Evolutionary conservation across 2,888 invertebrate genomes (phyloP), one percentile per base, ranked within the genome.

Genomic region (Thumatha senex): DNA sequence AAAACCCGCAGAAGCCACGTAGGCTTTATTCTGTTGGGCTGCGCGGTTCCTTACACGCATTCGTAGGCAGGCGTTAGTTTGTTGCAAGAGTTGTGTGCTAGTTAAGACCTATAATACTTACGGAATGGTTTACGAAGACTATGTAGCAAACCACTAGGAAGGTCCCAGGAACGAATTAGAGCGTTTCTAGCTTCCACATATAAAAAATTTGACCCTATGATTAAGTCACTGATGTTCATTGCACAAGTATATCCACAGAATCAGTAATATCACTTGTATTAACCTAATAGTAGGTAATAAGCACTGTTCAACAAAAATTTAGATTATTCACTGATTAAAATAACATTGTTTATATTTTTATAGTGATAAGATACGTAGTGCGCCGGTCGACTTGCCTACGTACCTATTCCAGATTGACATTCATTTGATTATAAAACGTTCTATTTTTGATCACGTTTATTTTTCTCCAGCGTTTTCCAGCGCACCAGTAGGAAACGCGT

Each of bases 131-230:
- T 66, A 15, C 77, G 74, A 40, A 86, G 54, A 40, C 61, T 66
- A 56, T 79, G 56, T 30, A 89, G 71, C 75, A 76, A 78, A 15
- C 90, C 89, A 50, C 74, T 75, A 2, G 84, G 77, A 14, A 63
- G 63, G 58, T 90, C 88, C 67, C 80, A 76, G 40, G 87, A 84
- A 5, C 89, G 81, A 42, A 90, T 79, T 1, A 87, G 1, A 34
- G 63, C 59, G 74, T 90, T 90, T 53, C 89, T 81, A 30, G 74
- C 60, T 31, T 72, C 68, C 29, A 74, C 56, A 46, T 84, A 88
- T 11, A 82, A 34, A 57, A 58, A 80, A 71, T 85, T 76, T 54
- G 67, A 78, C 40, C 64, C 53, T 14, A 43, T 9, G 24, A 59
- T 5, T n/a, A 66, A 53, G 38, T 58, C 67, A 71, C 53, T 48